Conservation (phyloP, 2,888 invertebrate genomes). For the Diogma glabrata region DNA sequence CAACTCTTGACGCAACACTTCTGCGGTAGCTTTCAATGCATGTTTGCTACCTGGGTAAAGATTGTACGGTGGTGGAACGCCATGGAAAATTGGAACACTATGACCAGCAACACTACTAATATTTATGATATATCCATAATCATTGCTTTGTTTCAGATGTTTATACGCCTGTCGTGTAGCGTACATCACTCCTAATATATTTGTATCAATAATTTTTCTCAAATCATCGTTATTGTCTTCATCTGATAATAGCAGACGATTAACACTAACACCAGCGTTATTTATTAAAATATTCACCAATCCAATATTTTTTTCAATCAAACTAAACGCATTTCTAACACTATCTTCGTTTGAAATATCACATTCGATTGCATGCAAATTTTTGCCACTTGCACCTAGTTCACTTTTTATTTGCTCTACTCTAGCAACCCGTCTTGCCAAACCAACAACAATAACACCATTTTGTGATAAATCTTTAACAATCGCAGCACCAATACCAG, state of each 20-base stretch:
- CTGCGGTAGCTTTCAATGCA: slow-evolving; percentile 29
- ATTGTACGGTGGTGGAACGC: slow-evolving; percentile 18
- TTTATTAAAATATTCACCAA: slow-evolving; percentile 45
- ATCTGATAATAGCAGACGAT: slow-evolving; percentile 15
- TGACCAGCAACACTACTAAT: slow-evolving; percentile 37
- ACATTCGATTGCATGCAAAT: slow-evolving; percentile 36
- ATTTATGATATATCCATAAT: slow-evolving; percentile 37
- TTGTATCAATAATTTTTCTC: slow-evolving; percentile 35
- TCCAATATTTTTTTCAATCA: slow-evolving; percentile 39
- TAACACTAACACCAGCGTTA: slow-evolving; percentile 39
- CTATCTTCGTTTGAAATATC: slow-evolving; percentile 43
- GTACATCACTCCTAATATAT: slow-evolving; percentile 34
- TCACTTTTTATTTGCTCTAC: slow-evolving; percentile 26
- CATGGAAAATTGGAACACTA: slow-evolving; percentile 28
- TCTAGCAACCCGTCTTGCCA: slow-evolving; percentile 39
- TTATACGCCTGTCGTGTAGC: slow-evolving; percentile 37
- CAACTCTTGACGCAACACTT: slow-evolving; percentile 31
- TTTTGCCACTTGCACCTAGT: slow-evolving; percentile 11
- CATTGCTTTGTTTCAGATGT: slow-evolving; percentile 36
- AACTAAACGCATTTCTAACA: slow-evolving; percentile 41
- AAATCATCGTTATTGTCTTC: slow-evolving; percentile 22
- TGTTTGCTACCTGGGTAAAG: slow-evolving; percentile 26
- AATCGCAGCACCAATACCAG: slow-evolving; percentile 47
- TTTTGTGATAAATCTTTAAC: slow-evolving; percentile 35
- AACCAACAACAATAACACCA: slow-evolving; percentile 44